phyloP scores from a whole-genome alignment of 2,888 invertebrate genomes.

The Cataglyphis albicans region DNA sequence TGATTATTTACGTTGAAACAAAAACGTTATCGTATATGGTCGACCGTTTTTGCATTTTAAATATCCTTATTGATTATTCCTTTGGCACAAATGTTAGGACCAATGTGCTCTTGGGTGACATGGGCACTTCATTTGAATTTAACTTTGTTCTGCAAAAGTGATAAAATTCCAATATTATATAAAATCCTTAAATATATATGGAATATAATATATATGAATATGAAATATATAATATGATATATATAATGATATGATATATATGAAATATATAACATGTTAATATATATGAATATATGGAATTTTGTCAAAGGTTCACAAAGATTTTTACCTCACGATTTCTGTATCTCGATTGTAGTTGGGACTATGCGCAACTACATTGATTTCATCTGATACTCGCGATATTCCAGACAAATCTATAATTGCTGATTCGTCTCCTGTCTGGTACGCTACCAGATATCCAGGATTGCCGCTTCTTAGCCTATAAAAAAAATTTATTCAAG shows the following conservation, averaged over 20 bases:
- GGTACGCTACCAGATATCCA: slow-evolving; percentile 91
- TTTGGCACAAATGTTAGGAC: slow-evolving; percentile 91
- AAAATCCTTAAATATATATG: slow-evolving; percentile 10
- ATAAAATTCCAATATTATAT: slow-evolving; percentile 57
- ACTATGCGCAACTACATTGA: slow-evolving; percentile 89
- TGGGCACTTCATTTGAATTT: slow-evolving; percentile 87
- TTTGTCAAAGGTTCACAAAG: neutral
- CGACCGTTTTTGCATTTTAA: neutral
- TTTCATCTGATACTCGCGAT: slow-evolving; percentile 87
- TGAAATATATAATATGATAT: neutral
- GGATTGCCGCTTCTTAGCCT: slow-evolving; percentile 92
- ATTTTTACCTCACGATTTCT: slow-evolving; percentile 85
- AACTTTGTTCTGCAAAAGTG: slow-evolving; percentile 87
- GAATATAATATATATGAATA: neutral
- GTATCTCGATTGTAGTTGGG: slow-evolving; percentile 85
- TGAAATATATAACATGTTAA: neutral
- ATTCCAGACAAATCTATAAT: slow-evolving; percentile 88
- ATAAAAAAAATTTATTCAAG: slow-evolving; percentile 53
- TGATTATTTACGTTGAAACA: slow-evolving; percentile 1
- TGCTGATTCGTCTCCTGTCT: slow-evolving; percentile 87
- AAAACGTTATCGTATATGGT: slow-evolving; percentile 22
- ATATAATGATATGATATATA: neutral
- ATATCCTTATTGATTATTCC: slow-evolving; percentile 52
- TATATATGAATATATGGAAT: neutral
- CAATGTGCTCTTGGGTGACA: slow-evolving; percentile 89